Base-by-base conservation (phyloP, 2,113 vertebrate species). In the Tachuris rubrigastra region DNA sequence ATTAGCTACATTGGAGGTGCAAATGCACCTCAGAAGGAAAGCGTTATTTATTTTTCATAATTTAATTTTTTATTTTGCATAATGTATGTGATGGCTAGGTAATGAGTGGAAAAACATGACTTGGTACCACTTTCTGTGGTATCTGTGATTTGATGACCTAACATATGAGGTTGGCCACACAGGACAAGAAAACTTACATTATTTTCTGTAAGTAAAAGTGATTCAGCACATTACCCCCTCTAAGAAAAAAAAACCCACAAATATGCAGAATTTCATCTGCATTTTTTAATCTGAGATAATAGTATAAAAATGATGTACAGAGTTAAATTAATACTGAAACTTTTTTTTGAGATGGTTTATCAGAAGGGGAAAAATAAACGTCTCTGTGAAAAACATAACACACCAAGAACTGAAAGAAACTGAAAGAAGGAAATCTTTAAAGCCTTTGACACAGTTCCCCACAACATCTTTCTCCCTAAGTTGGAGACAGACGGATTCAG, bases 41-140 rank as follows among this genome's bases (percentile, higher is more conserved):
- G 15, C 66, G 69, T 95, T 96, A 97, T 96, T 97, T 97, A 96
- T 97, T 97, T 98, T 97, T 97, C 95, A 96, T 90, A 79, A 90
- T 93, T 96, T 98, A 97, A 98, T 98, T 98, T 94, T 96, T 98
- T 97, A 94, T 97, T 98, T 97, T 98, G 96, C 98, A 98, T 98
- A 98, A 98, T 97, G 85, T 95, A 97, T 96, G 62, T 93, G 95
- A 92, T 95, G 76, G 85, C 74, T 96, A 91, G 95, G 78, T 97
- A 97, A 97, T 90, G 89, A 97, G 72, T 87, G 87, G 59, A 77
- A 96, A 95, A 97, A 96, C 69, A 79, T 85, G 75, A 60, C n/a
- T 97, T 94, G 81, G 56, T 95, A 87, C 71, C 39, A 31, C 63
- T 89, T 83, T 67, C 44, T 82, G 18, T 58, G 56, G 37, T 74